These are phyloP conservation scores for Antigone vipio DNA, from an alignment of 2,113 vertebrate species.

Conservation along the genomic window DNA sequence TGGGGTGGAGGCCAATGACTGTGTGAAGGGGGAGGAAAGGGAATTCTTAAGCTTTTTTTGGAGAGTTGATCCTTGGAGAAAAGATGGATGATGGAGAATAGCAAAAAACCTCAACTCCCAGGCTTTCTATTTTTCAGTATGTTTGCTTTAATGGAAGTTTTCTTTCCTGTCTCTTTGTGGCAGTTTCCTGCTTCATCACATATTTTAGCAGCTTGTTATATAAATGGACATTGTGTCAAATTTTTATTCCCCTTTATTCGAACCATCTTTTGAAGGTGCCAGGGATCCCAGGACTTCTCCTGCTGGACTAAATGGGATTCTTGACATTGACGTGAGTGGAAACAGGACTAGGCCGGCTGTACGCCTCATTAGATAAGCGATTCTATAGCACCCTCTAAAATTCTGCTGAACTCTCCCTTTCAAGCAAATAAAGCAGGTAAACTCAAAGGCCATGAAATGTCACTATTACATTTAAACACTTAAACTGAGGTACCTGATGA, in stretches of 20 bases:
- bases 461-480: conserved; percentile 58
- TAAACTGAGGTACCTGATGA: conserved; percentile 57
- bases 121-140: not conserved
- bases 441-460: conserved; percentile 66
- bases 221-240: not conserved
- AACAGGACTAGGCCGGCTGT: not conserved
- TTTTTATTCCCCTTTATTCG: conserved; percentile 3
- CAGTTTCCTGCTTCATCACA: not conserved
- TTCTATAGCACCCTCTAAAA: conserved; percentile 62
- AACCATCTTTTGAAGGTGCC: not conserved
- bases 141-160: not conserved
- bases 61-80: not conserved
- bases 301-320: conserved; percentile 15
- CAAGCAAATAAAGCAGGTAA: conserved; percentile 71
- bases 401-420: conserved; percentile 74
- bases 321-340: conserved; percentile 41
- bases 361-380: conserved; percentile 30
- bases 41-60: not conserved
- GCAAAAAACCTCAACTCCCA: not conserved
- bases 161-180: not conserved
- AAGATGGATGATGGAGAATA: not conserved
- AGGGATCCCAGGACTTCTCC: not conserved
- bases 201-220: conserved; percentile 27
- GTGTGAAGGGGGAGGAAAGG: not conserved
- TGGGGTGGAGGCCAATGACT: not conserved